These are phyloP conservation scores for Helobdella robusta DNA, from an alignment of 2,888 invertebrate genomes.

Conservation along the genomic window DNA sequence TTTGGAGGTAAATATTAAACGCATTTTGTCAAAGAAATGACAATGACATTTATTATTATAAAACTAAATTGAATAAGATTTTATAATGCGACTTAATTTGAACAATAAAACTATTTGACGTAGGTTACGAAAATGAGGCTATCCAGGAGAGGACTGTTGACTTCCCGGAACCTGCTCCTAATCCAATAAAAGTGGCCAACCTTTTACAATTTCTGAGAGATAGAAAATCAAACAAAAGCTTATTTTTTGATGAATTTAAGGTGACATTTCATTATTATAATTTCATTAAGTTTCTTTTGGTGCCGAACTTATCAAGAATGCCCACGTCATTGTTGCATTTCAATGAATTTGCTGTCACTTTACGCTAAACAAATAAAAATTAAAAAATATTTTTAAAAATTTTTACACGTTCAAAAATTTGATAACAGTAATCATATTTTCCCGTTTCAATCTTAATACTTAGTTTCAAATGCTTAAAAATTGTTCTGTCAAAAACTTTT, in stretches of 20 bases:
- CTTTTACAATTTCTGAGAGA: neutral
- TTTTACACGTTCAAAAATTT: too few species aligned
- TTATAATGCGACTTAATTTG: too few species aligned
- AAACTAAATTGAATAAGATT: too few species aligned
- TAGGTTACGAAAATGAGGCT: too few species aligned
- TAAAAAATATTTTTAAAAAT: neutral
- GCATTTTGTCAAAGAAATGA: too few species aligned
- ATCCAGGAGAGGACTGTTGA: too few species aligned
- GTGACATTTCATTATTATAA: too few species aligned
- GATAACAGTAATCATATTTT: too few species aligned
- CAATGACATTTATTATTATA: too few species aligned
- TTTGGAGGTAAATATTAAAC: too few species aligned
- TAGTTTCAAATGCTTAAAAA: too few species aligned
- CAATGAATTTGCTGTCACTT: neutral
- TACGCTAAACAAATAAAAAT: neutral
- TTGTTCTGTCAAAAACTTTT: neutral
- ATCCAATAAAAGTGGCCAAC: neutral
- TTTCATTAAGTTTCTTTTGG: neutral
- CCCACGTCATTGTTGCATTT: neutral
- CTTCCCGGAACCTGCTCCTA: neutral
- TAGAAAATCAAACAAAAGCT: conserved; percentile 2
- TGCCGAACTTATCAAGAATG: neutral
- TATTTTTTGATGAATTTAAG: conserved; percentile 15
- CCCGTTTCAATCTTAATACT: neutral
- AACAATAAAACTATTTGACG: too few species aligned